phyloP scores from a whole-genome alignment of 2,797 vertebrate species.

The Dipus sagitta region DNA sequence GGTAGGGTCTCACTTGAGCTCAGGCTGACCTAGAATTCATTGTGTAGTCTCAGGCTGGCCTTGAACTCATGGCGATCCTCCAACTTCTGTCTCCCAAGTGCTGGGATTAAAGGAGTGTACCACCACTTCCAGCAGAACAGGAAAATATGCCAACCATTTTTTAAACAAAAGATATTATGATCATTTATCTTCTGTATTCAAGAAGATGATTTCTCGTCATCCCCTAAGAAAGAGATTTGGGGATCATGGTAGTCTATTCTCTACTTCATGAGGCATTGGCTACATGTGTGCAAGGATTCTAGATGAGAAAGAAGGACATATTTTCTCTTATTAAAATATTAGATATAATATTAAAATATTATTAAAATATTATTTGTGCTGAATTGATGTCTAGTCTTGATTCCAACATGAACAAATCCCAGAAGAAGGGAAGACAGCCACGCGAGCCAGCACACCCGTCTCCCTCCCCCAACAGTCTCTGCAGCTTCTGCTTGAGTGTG shows the following conservation, averaged over 20 bases:
- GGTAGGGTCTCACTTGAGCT: too few relatives aligned
- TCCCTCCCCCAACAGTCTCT: rapidly evolving
- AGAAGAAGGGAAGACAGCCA: neutral
- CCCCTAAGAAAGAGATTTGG: slow-evolving; percentile 7
- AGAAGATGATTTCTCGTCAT: slow-evolving; percentile 2
- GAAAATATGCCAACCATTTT: slow-evolving; percentile 16
- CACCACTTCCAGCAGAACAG: neutral
- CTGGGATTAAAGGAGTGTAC: too few relatives aligned
- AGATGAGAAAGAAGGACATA: neutral
- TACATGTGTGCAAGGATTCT: neutral
- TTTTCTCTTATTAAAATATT: slow-evolving; percentile 36
- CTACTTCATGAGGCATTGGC: neutral
- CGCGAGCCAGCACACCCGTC: neutral
- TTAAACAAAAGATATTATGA: neutral
- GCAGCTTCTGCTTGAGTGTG: neutral
- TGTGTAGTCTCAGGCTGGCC: too few relatives aligned
- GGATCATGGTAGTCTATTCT: neutral
- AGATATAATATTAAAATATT: slow-evolving; percentile 19
- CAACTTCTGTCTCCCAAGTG: too few relatives aligned
- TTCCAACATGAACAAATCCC: slow-evolving; percentile 24
- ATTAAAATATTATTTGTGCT: neutral
- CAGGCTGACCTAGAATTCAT: too few relatives aligned
- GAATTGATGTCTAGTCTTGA: neutral
- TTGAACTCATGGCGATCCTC: too few relatives aligned
- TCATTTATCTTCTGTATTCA: neutral